Evolutionary conservation across 1,140 invertebrate species (phyloP).

Genomic region (Tribolium castaneum): DNA sequence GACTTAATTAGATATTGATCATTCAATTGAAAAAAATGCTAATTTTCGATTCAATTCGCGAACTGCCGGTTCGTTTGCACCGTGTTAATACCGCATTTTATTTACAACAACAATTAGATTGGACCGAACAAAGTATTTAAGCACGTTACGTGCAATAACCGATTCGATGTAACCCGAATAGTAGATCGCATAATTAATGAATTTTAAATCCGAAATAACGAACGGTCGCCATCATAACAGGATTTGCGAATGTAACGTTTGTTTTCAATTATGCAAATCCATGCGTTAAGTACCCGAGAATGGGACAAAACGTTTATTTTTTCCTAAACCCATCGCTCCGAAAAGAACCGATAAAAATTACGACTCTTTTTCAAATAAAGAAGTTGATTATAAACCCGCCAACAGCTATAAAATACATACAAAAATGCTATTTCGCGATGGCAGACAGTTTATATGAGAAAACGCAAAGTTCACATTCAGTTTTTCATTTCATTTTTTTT

Average conservation of each 20-base stretch:
- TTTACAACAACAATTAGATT: conserved; percentile 18
- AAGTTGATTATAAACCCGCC: neutral
- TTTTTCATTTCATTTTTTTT: too few relatives aligned
- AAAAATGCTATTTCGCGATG: neutral
- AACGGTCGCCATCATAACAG: conserved; percentile 19
- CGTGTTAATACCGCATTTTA: neutral
- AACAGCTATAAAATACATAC: neutral
- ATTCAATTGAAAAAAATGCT: conserved; percentile 18
- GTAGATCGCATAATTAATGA: conserved; percentile 32
- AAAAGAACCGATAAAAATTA: neutral
- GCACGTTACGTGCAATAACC: conserved; percentile 11
- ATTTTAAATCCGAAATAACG: conserved; percentile 40
- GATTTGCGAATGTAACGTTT: conserved; percentile 21
- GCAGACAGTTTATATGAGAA: neutral
- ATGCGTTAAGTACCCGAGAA: neutral
- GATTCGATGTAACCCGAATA: conserved; percentile 11
- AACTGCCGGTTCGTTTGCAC: neutral
- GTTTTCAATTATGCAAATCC: conserved; percentile 28
- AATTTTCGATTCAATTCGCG: conserved; percentile 13
- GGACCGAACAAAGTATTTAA: conserved; percentile 20
- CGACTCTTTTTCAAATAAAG: neutral
- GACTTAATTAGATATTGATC: conserved; percentile 15
- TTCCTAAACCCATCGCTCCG: neutral
- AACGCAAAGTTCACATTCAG: neutral
- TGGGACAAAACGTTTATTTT: conserved; percentile 1